Evolutionary conservation across 2,888 invertebrate species (phyloP).

Genomic region (Drosophila diplacantha): DNA sequence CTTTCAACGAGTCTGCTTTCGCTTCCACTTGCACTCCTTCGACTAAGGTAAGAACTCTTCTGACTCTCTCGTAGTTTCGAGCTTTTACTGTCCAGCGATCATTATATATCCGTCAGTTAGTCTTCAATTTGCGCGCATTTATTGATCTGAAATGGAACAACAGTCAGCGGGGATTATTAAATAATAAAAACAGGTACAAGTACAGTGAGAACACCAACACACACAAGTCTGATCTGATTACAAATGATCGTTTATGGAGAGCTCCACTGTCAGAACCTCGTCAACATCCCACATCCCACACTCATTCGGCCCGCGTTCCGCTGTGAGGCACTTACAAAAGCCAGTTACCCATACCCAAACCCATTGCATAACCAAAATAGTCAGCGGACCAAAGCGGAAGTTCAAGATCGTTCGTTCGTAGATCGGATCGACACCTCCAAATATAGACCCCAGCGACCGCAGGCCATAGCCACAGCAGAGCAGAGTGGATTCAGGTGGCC

Average conservation of each 20-base stretch:
- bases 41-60: constrained; percentile 9
- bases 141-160: constrained; percentile 49
- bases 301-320: constrained; percentile 13
- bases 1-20: constrained; percentile 22
- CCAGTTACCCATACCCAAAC: constrained; percentile 36
- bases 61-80: not conserved
- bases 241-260: constrained; percentile 10
- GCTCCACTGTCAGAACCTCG: constrained; percentile 20
- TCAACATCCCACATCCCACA: constrained; percentile 30
- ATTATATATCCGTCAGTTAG: constrained; percentile 46
- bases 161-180: constrained; percentile 22
- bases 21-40: constrained; percentile 8
- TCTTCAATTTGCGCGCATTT: constrained; percentile 41
- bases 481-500: constrained; percentile 25
- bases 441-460: constrained; percentile 46
- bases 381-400: constrained; percentile 55
- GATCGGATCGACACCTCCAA: constrained; percentile 45
- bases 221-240: constrained; percentile 14
- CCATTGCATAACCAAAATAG: constrained; percentile 52
- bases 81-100: constrained; percentile 35
- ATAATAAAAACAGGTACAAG: constrained; percentile 14
- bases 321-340: constrained; percentile 42
- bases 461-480: constrained; percentile 1
- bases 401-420: constrained; percentile 63
- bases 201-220: constrained; percentile 13